These are phyloP conservation scores for Yponomeuta cagnagella DNA, from an alignment of 2,888 invertebrate species.

Conservation along the genomic window DNA sequence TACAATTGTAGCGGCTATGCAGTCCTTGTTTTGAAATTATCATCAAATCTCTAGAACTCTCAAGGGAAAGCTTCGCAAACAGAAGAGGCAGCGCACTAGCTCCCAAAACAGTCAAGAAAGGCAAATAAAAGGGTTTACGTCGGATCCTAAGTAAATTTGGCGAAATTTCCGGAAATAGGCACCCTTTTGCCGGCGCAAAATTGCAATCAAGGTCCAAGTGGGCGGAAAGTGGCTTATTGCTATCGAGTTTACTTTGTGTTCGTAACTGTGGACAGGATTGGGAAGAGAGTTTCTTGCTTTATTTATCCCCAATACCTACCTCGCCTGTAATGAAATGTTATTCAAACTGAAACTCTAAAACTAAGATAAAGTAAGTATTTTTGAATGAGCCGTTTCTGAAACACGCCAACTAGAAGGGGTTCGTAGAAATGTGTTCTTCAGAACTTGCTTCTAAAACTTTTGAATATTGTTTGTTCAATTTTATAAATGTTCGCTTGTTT, in stretches of 20 bases:
- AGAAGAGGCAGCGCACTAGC: background rate
- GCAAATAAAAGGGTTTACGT: constrained; percentile 3
- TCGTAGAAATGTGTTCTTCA: too few species aligned
- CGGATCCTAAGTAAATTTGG: constrained; percentile 6
- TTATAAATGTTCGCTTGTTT: too few species aligned
- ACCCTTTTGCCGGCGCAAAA: background rate
- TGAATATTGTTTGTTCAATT: too few species aligned
- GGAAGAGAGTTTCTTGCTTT: background rate
- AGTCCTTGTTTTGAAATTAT: too few species aligned
- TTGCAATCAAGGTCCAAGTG: background rate
- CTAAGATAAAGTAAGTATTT: background rate
- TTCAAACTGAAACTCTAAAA: background rate
- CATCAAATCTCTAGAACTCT: too few species aligned
- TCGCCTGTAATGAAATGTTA: too few species aligned
- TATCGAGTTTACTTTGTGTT: background rate
- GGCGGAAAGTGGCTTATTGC: constrained; percentile 1
- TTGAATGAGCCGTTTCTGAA: too few species aligned
- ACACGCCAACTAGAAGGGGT: too few species aligned
- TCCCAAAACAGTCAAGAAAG: background rate
- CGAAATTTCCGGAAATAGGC: constrained; percentile 1
- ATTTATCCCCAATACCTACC: background rate
- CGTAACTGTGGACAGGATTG: background rate
- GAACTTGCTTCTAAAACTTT: too few species aligned
- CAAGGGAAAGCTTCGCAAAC: background rate
- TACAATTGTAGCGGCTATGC: too few species aligned